Evolutionary conservation across 2,888 invertebrate species (phyloP).

Genomic region (Pristionchus japonicus): DNA sequence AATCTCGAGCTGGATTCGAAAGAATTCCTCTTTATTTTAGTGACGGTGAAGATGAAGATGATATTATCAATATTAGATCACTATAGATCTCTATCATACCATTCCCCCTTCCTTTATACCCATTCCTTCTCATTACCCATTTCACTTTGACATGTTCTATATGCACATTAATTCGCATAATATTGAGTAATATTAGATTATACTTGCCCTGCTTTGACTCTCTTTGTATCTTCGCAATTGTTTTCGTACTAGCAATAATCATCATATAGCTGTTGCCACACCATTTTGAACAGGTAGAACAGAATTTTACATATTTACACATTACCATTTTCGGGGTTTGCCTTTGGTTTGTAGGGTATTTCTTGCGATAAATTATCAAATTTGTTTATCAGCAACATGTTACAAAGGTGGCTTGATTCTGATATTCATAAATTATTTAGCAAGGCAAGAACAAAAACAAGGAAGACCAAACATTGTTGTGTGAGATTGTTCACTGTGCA

Average conservation of each 20-base stretch:
- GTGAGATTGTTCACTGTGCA: too few relatives aligned
- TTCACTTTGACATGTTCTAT: background rate
- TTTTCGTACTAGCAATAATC: background rate
- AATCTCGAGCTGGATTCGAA: constrained; percentile 53
- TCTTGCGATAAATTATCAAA: too few relatives aligned
- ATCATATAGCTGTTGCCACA: constrained; percentile 4
- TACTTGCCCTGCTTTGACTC: background rate
- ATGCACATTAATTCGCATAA: background rate
- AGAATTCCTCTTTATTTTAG: constrained; percentile 61
- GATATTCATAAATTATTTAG: too few relatives aligned
- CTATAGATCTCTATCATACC: too few relatives aligned
- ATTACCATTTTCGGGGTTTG: background rate
- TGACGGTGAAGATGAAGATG: constrained; percentile 64
- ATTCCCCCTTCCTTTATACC: too few relatives aligned
- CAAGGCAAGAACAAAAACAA: too few relatives aligned
- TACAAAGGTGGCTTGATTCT: too few relatives aligned
- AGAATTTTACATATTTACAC: constrained; percentile 1
- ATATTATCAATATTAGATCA: too few relatives aligned
- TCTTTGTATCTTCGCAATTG: background rate
- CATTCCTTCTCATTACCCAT: too few relatives aligned
- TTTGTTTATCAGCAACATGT: too few relatives aligned
- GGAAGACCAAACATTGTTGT: too few relatives aligned
- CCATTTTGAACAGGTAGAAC: background rate
- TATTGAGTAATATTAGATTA: background rate
- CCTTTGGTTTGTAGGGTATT: background rate